Conservation (phyloP, 1,140 invertebrate species). For the Pseudoatta argentina region DNA sequence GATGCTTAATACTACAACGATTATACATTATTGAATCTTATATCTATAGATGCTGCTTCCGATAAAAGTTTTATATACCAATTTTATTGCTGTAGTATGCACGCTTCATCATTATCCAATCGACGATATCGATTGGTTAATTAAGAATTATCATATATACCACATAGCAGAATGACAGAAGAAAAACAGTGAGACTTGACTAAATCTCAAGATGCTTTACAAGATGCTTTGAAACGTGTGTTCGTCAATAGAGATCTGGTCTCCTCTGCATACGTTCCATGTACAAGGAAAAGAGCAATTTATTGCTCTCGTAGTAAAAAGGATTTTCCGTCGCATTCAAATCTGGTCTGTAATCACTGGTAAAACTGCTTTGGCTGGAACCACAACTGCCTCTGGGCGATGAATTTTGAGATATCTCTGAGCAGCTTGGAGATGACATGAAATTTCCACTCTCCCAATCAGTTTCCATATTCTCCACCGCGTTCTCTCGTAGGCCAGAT, state of each 20-base stretch:
- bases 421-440: constrained; percentile 82
- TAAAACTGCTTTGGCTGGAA: constrained; percentile 81
- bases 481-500: constrained; percentile 76
- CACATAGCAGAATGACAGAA: neutral
- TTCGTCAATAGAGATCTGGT: constrained; percentile 75
- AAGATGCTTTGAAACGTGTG: neutral
- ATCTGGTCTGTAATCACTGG: constrained; percentile 87
- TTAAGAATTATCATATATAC: neutral
- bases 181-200: neutral
- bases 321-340: constrained; percentile 88
- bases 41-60: neutral
- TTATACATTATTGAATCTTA: constrained; percentile 11
- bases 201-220: neutral
- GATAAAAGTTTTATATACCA: constrained; percentile 6
- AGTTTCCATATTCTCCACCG: constrained; percentile 74
- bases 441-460: constrained; percentile 80
- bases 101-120: neutral
- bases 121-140: neutral
- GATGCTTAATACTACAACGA: constrained; percentile 28
- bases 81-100: neutral
- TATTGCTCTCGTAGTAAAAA: constrained; percentile 89
- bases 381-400: constrained; percentile 81
- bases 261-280: constrained; percentile 87
- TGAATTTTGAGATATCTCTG: constrained; percentile 83
- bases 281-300: constrained; percentile 88